A percentile compares a stretch with the other conserved stretches of the same genome.
Conservation (phyloP, 2,113 vertebrate genomes). For the Lamprotornis superbus region DNA sequence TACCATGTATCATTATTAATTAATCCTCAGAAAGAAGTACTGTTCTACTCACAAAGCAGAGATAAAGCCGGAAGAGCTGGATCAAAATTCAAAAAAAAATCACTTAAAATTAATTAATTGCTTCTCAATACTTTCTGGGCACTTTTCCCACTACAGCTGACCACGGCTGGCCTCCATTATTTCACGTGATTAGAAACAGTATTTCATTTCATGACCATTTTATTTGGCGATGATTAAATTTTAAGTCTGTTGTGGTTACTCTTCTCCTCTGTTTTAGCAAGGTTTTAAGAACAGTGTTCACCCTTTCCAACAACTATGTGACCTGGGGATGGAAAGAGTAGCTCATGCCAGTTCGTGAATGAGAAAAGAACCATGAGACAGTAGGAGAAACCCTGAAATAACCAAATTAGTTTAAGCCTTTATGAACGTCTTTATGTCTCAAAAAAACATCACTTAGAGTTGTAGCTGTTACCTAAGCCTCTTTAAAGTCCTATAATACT, state of each 20-base stretch:
- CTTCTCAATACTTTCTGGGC: neutral
- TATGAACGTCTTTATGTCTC: slow-evolving; percentile 5
- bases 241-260: neutral
- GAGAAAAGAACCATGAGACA: neutral
- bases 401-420: neutral
- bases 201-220: slow-evolving; percentile 55
- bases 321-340: neutral
- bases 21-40: neutral
- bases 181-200: slow-evolving; percentile 29
- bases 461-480: neutral
- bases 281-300: neutral
- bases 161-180: neutral
- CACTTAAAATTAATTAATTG: slow-evolving; percentile 61
- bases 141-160: neutral
- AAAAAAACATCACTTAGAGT: neutral
- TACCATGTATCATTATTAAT: neutral
- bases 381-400: neutral
- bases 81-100: slow-evolving; percentile 29
- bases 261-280: slow-evolving; percentile 1
- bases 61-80: slow-evolving; percentile 16
- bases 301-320: neutral
- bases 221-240: neutral
- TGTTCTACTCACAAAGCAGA: slow-evolving; percentile 5
- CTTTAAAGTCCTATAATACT: neutral
- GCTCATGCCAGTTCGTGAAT: neutral